Base-by-base conservation (phyloP, 1,140 invertebrate species). In the Neoseiulus cucumeris region DNA sequence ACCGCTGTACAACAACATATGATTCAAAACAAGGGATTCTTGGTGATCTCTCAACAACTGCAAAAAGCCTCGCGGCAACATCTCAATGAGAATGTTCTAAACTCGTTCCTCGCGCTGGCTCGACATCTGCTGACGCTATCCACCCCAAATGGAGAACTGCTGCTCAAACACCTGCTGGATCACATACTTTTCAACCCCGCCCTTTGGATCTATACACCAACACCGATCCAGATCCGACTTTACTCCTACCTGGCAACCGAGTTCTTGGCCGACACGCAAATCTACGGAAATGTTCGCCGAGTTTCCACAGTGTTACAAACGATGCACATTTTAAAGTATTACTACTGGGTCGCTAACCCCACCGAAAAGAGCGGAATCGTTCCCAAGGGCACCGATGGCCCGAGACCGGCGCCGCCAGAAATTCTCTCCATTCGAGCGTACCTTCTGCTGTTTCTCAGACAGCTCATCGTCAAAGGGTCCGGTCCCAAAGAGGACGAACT, bases 181-280 rank as follows among this genome's bases (percentile, higher is more conserved):
- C 91, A 98, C 79, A 87, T 98, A 45, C 82, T 99, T 39, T 98
- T 98, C 82, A 98, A 98, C 82, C 92, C 94, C 6, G 89, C 91
- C 29, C 79, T 99, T 45, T 98, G 95, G 95, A 95, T 98, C 72
- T 92, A 97, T 77, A 91, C 93, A 14, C 87, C 90, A 51, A 88
- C 92, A 14, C 84, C 86, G 78, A 77, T 81, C n/a, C 95, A 98
- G 78, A 89, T 89, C 42, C 82, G 89, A 64, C 82, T 99, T 25
- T 98, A 98, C 76, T 91, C 89, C 70, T 98, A 97, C 78, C 79
- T 99, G 75, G 91, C 93, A 14, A 95, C 91, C 28, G 94, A 98
- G 75, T 98, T 98, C 79, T 82, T 98, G 68, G 88, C 88, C 66
- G 91, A 97, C 77, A 92, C 91, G 0, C 91, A 95, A 76, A 96